phyloP scores from a whole-genome alignment of 1,140 invertebrate genomes.

The Saccostrea echinata region DNA sequence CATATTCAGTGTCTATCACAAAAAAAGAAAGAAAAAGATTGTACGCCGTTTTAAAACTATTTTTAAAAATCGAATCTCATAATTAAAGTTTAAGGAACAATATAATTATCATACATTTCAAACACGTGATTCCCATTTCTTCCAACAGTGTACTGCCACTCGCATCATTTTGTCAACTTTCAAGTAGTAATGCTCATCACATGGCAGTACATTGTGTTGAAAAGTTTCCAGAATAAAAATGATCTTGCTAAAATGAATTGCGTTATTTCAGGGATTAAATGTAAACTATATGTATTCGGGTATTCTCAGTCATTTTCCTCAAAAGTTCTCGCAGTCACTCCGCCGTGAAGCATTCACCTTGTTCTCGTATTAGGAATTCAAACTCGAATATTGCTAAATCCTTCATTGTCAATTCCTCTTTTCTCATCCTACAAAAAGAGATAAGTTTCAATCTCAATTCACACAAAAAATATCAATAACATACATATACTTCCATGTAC shows the following conservation, averaged over 20 bases:
- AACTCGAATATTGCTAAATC: not conserved
- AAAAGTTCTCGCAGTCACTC: not conserved
- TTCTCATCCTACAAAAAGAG: not conserved
- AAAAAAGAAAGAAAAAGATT: not conserved
- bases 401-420: not conserved
- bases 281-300: not conserved
- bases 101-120: too few species aligned
- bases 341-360: not conserved
- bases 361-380: not conserved
- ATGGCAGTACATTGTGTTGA: not conserved
- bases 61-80: not conserved
- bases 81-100: too few species aligned
- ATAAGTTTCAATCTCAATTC: not conserved
- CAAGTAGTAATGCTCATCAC: not conserved
- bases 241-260: slow-evolving; percentile 14
- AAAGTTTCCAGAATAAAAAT: not conserved
- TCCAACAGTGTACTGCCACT: too few species aligned
- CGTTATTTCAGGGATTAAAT: not conserved
- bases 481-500: too few species aligned
- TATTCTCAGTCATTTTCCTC: not conserved
- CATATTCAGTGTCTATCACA: not conserved
- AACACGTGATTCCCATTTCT: too few species aligned
- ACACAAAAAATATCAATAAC: too few species aligned
- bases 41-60: not conserved
- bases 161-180: not conserved